Evolutionary conservation across 2,888 invertebrate genomes (phyloP), one percentile per base, ranked within the genome.

Genomic region (Vanessa cardui): DNA sequence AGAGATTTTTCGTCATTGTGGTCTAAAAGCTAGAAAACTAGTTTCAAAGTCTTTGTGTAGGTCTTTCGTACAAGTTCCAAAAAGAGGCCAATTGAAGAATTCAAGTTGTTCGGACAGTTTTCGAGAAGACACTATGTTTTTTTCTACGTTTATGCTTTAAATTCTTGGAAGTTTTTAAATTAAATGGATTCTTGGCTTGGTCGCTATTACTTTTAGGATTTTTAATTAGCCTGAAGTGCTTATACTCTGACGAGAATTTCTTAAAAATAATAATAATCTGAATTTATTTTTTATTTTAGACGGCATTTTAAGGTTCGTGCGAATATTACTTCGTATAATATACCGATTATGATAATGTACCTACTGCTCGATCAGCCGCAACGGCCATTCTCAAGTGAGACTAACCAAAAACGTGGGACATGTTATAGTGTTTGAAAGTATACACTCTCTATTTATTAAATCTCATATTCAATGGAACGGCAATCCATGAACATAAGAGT

Each of bases 61-160:
- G 52, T 54, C 31, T 21, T 26, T 31, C 26, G 31, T 50, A 26
- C 21, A 54, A 52, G 31, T 26, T 52, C 52, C 26, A 16, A 54
- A 52, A 54, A 54, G 52, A 54, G 52, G 52, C 52, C 52, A 54
- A 54, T 54, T 26, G 52, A 54, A 54, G 52, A 54, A 54, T 31
- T 54, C n/a, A 54, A 54, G 52, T 54, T 50, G 50, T 12, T 31
- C 31, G 52, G 52, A 54, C 31, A 54, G 52, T 54, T 54, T 54
- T 54, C 52, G 15, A 54, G 31, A n/a, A 31, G 31, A 7, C n/a
- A 26, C 26, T 26, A 16, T 31, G 7, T 54, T 54, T 50, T 54
- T 54, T 26, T 26, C 52, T 6, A 54, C 31, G 15, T 50, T 21
- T 15, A 31, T 26, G n/a, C 52, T 31, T 54, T 31, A 16, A 26